Evolutionary conservation across 2,113 vertebrate genomes (phyloP), one percentile per base, ranked within the genome.

Genomic region (Copsychus sechellarum): DNA sequence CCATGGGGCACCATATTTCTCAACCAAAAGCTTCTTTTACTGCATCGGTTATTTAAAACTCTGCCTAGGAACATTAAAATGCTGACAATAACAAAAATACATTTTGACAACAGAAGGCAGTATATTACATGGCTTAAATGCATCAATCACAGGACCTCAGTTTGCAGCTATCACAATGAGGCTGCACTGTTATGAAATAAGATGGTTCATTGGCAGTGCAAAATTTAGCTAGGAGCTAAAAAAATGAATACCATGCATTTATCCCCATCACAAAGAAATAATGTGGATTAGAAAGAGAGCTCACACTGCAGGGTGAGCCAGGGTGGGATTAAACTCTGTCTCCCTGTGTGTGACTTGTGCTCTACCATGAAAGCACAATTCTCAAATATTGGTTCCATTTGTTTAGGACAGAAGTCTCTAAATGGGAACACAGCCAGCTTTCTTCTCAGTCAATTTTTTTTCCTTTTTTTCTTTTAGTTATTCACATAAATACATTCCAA

Each of bases 81-180:
- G 34, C 60, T 92, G 88, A 88, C 47, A 81, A 51, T 60, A 77
- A 67, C 43, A 66, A 76, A 92, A 95, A 96, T 72, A 86, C 65
- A 43, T 67, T 51, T 80, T 60, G 79, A 93, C 88, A 90, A 70
- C 64, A 78, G 62, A 87, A 87, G 1, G 2, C 8, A 7, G 24
- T 72, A 33, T 25, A 45, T 89, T 66, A 78, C 54, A 38, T 11
- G 61, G 48, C 36, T 78, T 56, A 51, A 86, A 2, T 54, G 71
- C 81, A 88, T 92, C 87, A 70, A 53, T 85, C 90, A 83, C 56
- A 70, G 42, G 38, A 82, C 71, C 71, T 64, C 71, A 31, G 65
- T 47, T 71, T 71, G 65, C 60, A 78, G 25, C 57, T 54, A 21
- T 56, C 73, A 58, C 47, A 76, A 5, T 0, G 28, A 96, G 51